phyloP scores from a whole-genome alignment of 1,140 invertebrate species.

The Zelostemma sp. region DNA sequence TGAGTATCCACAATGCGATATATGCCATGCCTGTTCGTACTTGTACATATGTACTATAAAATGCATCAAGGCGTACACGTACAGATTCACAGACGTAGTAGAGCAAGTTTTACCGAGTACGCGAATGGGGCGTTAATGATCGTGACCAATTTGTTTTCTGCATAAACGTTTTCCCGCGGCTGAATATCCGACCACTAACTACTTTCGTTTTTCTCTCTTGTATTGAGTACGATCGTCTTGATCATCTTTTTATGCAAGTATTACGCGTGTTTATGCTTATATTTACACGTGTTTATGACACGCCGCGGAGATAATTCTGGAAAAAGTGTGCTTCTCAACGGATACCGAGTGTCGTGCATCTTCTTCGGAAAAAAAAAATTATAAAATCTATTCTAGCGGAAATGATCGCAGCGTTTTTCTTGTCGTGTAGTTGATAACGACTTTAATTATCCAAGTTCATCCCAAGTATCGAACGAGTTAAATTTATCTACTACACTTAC shows the following conservation, averaged over 20 bases:
- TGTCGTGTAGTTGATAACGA: too few species aligned
- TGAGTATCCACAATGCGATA: constrained; percentile 28
- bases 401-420: too few species aligned
- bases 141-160: constrained; percentile 49
- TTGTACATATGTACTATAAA: constrained; percentile 35
- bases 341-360: constrained; percentile 28
- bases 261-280: constrained; percentile 41
- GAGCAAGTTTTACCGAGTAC: constrained; percentile 33
- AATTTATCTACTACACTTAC: too few species aligned
- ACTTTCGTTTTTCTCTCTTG: constrained; percentile 33
- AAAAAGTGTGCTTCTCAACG: constrained; percentile 21
- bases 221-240: constrained; percentile 9
- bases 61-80: constrained; percentile 12
- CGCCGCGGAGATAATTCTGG: constrained; percentile 24
- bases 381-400: too few species aligned
- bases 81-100: constrained; percentile 9
- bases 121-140: constrained; percentile 42
- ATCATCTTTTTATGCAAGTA: constrained; percentile 19
- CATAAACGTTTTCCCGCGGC: constrained; percentile 46
- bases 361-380: neutral
- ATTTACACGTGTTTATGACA: constrained; percentile 47
- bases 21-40: constrained; percentile 19
- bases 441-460: too few species aligned
- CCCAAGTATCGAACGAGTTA: too few species aligned
- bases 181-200: constrained; percentile 20